Base-by-base conservation (phyloP, 2,797 vertebrate genomes). In the Nannoperca obscura region DNA sequence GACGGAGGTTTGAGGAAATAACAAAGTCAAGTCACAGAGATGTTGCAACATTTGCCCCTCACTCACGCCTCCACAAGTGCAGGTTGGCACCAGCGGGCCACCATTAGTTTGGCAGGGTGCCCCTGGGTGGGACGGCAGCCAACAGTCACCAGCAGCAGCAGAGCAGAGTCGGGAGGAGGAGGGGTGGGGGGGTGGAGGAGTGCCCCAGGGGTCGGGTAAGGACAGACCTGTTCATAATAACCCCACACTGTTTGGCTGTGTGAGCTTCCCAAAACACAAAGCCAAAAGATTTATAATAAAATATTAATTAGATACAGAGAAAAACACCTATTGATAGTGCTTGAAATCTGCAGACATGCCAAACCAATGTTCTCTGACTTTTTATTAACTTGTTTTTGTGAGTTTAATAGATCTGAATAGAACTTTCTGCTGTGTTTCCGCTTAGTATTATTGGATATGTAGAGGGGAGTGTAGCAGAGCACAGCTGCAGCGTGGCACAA, bases 121-220 rank as follows among this genome's bases (percentile, higher is more conserved):
- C 42, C 46, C 50, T 11, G 32, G 66, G 53, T 24, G 74, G 65
- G 38, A 40, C 42, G 46, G 42, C 62, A 71, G 65, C 59, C 70
- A 65, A 42, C 30, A 1, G 54, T 47, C 22, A 47, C 42, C 46
- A 10, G 13, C 22, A 50, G 47, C 46, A 10, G 17, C 22, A 50
- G 20, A 22, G 22, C 13, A 27, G 62, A 53, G 69, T 8, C 10
- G 12, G 47, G 30, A 34, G 69, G 68, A 59, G 32, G 38, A 40
- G 11, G 70, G 78, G 34, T 4, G 7, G 34, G 32, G 32, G 6
- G 34, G 34, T 7, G 34, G 70, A 53, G 85, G 66, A 65, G 74
- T 62, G 52, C 65, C n/a, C 8, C 32, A 20, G 34, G 55, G 86
- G 84, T 89, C 15, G 13, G 19, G 38, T 85, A 5, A 85, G 90